Conservation (phyloP, 2,797 vertebrate genomes). For the Smutsia gigantea region DNA sequence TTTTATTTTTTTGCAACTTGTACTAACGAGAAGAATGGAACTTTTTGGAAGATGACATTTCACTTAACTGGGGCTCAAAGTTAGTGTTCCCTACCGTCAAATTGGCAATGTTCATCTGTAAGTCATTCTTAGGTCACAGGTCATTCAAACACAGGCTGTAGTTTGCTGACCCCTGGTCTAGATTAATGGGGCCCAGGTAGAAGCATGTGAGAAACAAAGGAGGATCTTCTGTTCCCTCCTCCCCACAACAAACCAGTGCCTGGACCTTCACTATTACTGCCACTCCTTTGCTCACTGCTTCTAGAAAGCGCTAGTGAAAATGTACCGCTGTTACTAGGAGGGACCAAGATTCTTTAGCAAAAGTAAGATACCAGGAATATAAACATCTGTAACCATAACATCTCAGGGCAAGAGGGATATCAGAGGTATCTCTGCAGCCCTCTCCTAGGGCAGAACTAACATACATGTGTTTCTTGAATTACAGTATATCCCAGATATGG, state of each 20-base stretch:
- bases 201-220: background rate
- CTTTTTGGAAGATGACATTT: slow-evolving; percentile 8
- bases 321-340: background rate
- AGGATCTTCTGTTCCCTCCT: background rate
- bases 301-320: background rate
- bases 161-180: background rate
- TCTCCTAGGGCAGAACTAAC: background rate
- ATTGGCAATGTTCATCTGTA: background rate
- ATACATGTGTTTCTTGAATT: background rate
- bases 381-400: background rate
- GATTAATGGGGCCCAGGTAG: background rate
- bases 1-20: background rate
- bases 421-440: background rate
- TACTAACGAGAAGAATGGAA: background rate
- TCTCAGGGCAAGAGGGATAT: background rate
- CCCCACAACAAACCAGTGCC: background rate
- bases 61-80: background rate
- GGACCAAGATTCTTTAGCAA: background rate
- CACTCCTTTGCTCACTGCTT: background rate
- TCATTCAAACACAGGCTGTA: background rate
- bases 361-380: background rate
- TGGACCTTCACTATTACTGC: background rate
- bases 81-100: background rate
- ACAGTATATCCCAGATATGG: background rate
- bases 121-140: background rate